Base-by-base conservation (phyloP, 2,797 vertebrate species). In the Knipowitschia caucasica region DNA sequence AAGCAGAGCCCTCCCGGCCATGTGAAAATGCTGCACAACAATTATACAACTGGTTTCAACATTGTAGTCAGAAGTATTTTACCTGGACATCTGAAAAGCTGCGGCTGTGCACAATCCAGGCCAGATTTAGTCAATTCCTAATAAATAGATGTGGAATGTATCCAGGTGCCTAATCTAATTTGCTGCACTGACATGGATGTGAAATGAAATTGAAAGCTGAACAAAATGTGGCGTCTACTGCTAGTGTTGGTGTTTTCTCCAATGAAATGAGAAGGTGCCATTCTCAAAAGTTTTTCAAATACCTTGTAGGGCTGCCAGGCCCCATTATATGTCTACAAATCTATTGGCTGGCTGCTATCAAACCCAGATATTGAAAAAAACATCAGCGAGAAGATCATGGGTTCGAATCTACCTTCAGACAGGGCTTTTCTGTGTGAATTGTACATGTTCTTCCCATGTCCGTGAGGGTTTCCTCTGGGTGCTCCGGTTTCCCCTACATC, bases 321-420 rank as follows among this genome's bases (percentile, higher is more conserved):
- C 82, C 79, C 77, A 84, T 89, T 89, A 87, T 83, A 82, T 69
- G 73, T 78, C 83, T 82, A 84, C 87, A 81, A 87, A 79, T 82
- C 82, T 75, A 83, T 65, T 53, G 75, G 55, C 82, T 77, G 77
- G 21, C 69, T 10, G 75, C 80, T 86, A 84, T 86, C 84, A 86
- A 77, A 67, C 63, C 65, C 50, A 11, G 65, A 73, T 84, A 86
- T 87, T 87, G 83, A 87, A 89, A 86, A 79, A 77, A 77, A 80
- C 80, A 82, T 83, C 81, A 81, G n/a, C n/a, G n/a, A n/a, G n/a
- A n/a, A n/a, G n/a, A n/a, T n/a, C n/a, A n/a, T n/a, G n/a, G n/a
- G n/a, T n/a, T n/a, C n/a, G n/a, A n/a, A n/a, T n/a, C n/a, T n/a
- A n/a, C n/a, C n/a, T n/a, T n/a, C n/a, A n/a, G n/a, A n/a, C n/a